Evolutionary conservation across 2,113 vertebrate genomes (phyloP), one percentile per base, ranked within the genome.

Genomic region (Oryzias curvinotus): DNA sequence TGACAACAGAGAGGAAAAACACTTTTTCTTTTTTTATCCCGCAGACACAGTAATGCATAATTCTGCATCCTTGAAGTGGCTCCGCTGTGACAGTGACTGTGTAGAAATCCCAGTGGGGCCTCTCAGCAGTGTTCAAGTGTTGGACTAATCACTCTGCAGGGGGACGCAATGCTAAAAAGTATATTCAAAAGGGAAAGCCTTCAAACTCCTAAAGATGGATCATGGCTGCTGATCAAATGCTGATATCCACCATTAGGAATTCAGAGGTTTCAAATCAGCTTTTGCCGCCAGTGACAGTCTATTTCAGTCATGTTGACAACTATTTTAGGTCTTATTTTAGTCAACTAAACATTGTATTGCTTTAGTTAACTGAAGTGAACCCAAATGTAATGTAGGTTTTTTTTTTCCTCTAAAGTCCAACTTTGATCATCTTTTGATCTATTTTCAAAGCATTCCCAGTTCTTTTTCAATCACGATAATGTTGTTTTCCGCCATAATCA

Each of bases 111-210:
- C 80, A 61, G 68, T 50, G 75, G 82, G 68, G 71, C 26, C 49
- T 17, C 76, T 71, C 48, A 1, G 41, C 66, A 36, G 47, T 43
- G 50, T 53, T 71, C 70, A 67, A 25, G 43, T 54, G 15, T 26
- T 50, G 68, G 63, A 65, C 71, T 71, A 82, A 78, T 85, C 68
- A 84, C 78, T 53, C 78, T 70, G 81, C 59, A 43, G 73, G 78
- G 36, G 73, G 65, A 21, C 56, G 65, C 57, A 60, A 54, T 62
- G 62, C 60, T 36, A 44, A 71, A 59, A 58, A 77, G 63, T 26
- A 72, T 12, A 57, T 57, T 67, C 55, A 72, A 52, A 63, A 60
- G 51, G 63, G 58, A 72, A 57, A 58, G 61, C 46, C 23, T 23
- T 0, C 8, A 52, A 66, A 59, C 42, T 62, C 71, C 41, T 72